Percentiles rank a stretch among this genome's conserved stretches.
Evolutionary conservation across 1,140 invertebrate genomes (phyloP).

Genomic region (Danaus melanippus): DNA sequence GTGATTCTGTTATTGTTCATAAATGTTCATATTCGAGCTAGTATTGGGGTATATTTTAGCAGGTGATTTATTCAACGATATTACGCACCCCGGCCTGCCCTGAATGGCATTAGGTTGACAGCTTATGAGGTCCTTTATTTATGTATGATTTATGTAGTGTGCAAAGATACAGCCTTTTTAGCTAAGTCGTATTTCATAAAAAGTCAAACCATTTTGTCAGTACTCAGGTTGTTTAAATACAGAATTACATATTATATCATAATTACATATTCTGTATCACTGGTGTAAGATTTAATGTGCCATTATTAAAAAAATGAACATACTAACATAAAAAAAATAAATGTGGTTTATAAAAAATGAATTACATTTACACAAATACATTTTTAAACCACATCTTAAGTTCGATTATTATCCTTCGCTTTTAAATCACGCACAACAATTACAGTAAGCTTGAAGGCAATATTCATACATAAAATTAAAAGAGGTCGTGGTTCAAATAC

Average conservation of each 20-base stretch:
- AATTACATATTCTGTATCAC: too few species aligned
- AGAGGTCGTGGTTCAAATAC: conserved; percentile 27
- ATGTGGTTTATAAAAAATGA: too few species aligned
- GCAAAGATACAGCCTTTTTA: conserved; percentile 39
- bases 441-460: conserved; percentile 16
- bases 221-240: too few species aligned
- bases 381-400: not conserved
- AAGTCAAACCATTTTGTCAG: too few species aligned
- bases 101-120: conserved; percentile 65
- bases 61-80: conserved; percentile 62
- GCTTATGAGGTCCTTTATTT: conserved; percentile 66
- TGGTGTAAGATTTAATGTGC: too few species aligned
- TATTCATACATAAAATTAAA: conserved; percentile 44
- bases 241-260: too few species aligned
- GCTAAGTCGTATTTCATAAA: too few species aligned
- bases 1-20: conserved; percentile 5
- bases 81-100: conserved; percentile 53
- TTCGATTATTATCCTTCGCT: conserved; percentile 12
- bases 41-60: conserved; percentile 58
- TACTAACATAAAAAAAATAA: too few species aligned
- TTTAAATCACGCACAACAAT: conserved; percentile 11
- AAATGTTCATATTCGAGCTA: conserved; percentile 46
- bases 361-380: too few species aligned
- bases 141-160: conserved; percentile 65
- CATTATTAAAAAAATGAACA: too few species aligned